Evolutionary conservation across 2,113 vertebrate species (phyloP).

Genomic region (Pungitius pungitius): DNA sequence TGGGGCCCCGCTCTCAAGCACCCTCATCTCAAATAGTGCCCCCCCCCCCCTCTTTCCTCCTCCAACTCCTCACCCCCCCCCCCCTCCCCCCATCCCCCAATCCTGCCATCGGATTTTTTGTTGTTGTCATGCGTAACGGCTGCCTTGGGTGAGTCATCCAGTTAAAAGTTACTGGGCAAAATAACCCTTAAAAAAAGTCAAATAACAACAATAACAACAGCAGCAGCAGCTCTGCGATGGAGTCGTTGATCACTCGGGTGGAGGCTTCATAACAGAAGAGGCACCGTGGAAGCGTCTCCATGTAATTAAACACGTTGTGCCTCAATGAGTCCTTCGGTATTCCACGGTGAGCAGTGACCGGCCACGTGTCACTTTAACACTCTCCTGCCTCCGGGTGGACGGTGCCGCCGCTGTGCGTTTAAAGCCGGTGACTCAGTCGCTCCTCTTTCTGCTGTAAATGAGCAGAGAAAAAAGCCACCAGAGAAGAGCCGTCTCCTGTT

Average conservation of each 20-base stretch:
- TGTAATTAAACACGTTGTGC: not conserved
- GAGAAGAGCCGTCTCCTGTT: not conserved
- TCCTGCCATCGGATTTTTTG: slow-evolving; percentile 55
- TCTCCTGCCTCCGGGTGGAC: not conserved
- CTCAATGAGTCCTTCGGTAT: slow-evolving; percentile 9
- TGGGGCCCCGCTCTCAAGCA: slow-evolving; percentile 14
- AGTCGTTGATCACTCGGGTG: slow-evolving; percentile 14
- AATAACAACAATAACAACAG: slow-evolving; percentile 43
- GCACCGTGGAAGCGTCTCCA: too few species aligned
- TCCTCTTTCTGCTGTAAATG: slow-evolving; percentile 6
- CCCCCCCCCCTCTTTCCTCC: not conserved
- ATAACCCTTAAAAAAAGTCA: slow-evolving; percentile 48
- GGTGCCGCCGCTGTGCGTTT: slow-evolving; percentile 1
- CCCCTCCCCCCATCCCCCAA: too few species aligned
- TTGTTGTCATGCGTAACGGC: slow-evolving; percentile 77
- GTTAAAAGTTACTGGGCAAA: slow-evolving; percentile 75
- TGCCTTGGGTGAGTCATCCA: slow-evolving; percentile 78
- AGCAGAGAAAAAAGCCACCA: slow-evolving; percentile 1
- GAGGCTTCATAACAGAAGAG: not conserved
- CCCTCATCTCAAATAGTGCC: slow-evolving; percentile 40
- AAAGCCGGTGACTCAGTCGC: slow-evolving; percentile 29
- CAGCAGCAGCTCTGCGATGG: not conserved
- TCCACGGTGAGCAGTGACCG: slow-evolving; percentile 16
- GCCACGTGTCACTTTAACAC: not conserved
- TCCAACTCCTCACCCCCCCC: too few species aligned